phyloP scores from a whole-genome alignment of 2,113 vertebrate species.

The Megaleporinus macrocephalus region DNA sequence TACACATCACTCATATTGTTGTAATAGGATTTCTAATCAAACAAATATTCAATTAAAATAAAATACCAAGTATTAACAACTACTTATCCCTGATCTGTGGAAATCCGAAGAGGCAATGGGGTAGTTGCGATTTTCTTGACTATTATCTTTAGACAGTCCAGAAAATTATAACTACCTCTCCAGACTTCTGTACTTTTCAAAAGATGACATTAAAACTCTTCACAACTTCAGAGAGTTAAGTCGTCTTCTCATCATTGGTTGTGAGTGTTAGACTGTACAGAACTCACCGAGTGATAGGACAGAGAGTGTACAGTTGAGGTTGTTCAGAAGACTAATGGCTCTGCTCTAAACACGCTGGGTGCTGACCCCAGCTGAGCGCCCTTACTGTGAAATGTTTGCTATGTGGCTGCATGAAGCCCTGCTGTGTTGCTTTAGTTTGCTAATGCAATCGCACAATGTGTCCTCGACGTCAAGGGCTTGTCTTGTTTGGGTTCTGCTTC shows the following conservation, averaged over 20 bases:
- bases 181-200: no score
- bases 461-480: conserved; percentile 3
- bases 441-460: conserved; percentile 20
- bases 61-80: no score
- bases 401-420: not conserved
- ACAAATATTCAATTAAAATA: no score
- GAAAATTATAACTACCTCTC: no score
- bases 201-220: no score
- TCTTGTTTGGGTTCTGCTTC: conserved; percentile 17
- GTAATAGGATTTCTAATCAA: no score
- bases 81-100: no score
- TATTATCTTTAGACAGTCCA: no score
- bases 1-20: no score
- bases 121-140: no score
- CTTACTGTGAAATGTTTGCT: not conserved
- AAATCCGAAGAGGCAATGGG: no score
- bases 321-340: not conserved
- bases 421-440: conserved; percentile 8
- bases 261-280: not conserved
- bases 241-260: not conserved
- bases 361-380: not conserved
- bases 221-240: no score
- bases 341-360: not conserved
- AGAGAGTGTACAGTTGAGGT: not conserved
- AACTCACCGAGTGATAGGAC: not conserved